These are phyloP conservation scores for Glossophaga mutica DNA, from an alignment of 2,797 vertebrate genomes.

Conservation along the genomic window DNA sequence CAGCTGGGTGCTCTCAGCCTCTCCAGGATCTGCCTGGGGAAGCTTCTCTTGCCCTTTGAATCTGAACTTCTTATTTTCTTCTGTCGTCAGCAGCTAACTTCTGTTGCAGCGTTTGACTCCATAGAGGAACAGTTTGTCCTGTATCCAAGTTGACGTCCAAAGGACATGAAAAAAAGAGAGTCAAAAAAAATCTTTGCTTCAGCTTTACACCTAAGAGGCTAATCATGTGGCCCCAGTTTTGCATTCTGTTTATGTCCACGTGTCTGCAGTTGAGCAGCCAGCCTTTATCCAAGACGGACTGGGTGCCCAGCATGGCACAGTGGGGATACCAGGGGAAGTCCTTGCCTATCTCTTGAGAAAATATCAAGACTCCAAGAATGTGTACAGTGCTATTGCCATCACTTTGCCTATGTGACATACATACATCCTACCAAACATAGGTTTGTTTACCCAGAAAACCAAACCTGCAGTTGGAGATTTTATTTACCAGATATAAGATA, in stretches of 20 bases:
- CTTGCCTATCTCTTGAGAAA: not conserved
- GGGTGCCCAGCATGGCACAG: not conserved
- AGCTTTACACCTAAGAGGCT: not conserved
- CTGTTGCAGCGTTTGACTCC: not conserved
- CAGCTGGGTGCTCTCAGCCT: not conserved
- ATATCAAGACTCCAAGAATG: not conserved
- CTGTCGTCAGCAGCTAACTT: not conserved
- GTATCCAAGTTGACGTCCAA: not conserved
- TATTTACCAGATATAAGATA: not conserved
- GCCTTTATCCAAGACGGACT: not conserved
- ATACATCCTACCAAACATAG: not conserved
- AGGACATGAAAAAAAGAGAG: not conserved
- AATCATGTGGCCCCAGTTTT: not conserved
- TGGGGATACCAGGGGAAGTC: not conserved
- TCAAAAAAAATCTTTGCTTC: not conserved
- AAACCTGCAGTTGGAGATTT: not conserved
- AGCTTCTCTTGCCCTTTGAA: not conserved
- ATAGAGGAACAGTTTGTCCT: not conserved
- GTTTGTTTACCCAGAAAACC: not conserved
- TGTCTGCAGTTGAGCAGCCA: not conserved
- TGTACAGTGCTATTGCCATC: no score
- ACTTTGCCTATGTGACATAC: not conserved
- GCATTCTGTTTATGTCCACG: not conserved
- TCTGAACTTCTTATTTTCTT: not conserved
- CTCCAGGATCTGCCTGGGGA: not conserved